Evolutionary conservation across 2,797 vertebrate species (phyloP), one percentile per base, ranked within the genome.

Genomic region (Oreochromis mossambicus): DNA sequence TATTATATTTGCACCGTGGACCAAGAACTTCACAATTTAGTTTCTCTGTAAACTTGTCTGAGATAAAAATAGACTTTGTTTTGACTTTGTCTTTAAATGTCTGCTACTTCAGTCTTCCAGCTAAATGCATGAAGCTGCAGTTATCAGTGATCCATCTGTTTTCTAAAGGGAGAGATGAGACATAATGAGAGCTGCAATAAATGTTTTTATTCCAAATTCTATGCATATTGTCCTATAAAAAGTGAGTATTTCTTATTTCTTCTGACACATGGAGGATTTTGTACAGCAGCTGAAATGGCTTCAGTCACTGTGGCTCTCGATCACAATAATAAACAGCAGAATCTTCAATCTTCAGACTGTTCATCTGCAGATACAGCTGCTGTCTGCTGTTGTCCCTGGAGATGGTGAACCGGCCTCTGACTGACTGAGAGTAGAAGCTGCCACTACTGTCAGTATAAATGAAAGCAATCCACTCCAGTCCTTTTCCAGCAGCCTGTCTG

Each of bases 151-250:
- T 14, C 54, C 7, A 55, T 14, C 54, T 55, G 54, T 55, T 55
- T 55, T 55, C 54, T 55, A 0, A 55, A 55, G 24, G 24, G 0
- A 55, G 24, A 55, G 24, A 1, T 26, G 24, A 55, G 54, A 8
- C 24, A 14, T 26, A 24, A 55, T 26, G 0, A 54, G 2, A 55
- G 4, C 54, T 55, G 54, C 21, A 14, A 55, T 26, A 55, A 14
- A 26, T 55, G 13, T 26, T 55, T 55, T 55, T 14, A 26, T 8
- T 55, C 24, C 24, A 26, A 26, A 0, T 55, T 55, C 54, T 56
- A 29, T 56, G 54, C 54, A 56, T 56, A 56, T 56, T 56, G 4
- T 29, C 54, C 54, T 29, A 0, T 29, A 29, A 0, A 56, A 56
- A 56, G 3, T 29, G 0, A 8, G 7, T 56, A 56, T 29, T 56